phyloP scores from a whole-genome alignment of 2,888 invertebrate species.

The Drosophila mettleri region DNA sequence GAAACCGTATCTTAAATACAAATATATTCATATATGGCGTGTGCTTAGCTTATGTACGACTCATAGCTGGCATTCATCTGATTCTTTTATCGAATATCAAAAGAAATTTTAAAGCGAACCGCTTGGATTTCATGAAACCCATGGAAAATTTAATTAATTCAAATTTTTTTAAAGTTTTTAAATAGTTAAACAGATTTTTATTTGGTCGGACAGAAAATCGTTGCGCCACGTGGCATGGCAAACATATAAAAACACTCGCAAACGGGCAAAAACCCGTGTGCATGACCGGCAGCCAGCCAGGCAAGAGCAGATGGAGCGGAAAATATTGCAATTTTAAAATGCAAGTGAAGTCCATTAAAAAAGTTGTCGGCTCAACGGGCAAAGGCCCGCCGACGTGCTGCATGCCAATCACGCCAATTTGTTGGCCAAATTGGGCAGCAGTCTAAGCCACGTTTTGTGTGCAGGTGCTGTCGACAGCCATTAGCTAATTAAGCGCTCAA shows the following conservation, averaged over 20 bases:
- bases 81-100: neutral
- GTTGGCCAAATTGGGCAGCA: slow-evolving; percentile 49
- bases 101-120: neutral
- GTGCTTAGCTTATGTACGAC: neutral
- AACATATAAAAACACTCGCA: slow-evolving; percentile 29
- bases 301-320: neutral
- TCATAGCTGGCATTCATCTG: neutral
- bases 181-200: neutral
- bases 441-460: slow-evolving; percentile 54
- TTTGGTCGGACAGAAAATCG: neutral
- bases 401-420: slow-evolving; percentile 66
- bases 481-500: slow-evolving; percentile 66
- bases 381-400: slow-evolving; percentile 30
- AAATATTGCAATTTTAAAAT: slow-evolving; percentile 49
- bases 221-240: slow-evolving; percentile 7
- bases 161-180: neutral
- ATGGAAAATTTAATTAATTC: too few relatives aligned
- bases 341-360: slow-evolving; percentile 31
- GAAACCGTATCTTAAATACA: neutral
- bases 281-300: neutral
- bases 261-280: neutral
- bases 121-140: neutral
- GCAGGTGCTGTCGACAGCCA: slow-evolving; percentile 45
- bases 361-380: slow-evolving; percentile 27
- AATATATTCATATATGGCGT: neutral